A percentile compares a stretch with the other conserved stretches of the same genome.
Conservation (phyloP, 2,113 vertebrate genomes). For the Lonchura striata region DNA sequence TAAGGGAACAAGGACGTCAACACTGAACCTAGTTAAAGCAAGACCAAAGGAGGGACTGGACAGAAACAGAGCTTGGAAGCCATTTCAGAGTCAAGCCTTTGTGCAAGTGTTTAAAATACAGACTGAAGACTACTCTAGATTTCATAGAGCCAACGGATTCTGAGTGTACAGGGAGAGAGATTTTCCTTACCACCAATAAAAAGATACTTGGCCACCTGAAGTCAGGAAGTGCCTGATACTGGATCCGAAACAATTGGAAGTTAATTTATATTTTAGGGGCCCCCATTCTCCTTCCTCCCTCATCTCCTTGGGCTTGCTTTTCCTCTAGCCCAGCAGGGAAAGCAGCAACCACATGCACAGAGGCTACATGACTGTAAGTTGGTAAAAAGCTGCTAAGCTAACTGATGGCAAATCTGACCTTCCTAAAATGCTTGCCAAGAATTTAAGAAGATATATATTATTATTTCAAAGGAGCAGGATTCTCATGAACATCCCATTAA, state of each 20-base stretch:
- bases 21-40: background rate
- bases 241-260: background rate
- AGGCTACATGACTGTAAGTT: background rate
- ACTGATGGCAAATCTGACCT: background rate
- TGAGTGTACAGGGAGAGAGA: background rate
- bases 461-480: background rate
- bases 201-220: background rate
- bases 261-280: background rate
- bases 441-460: background rate
- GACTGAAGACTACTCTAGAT: background rate
- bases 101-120: background rate
- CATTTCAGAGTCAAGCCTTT: background rate
- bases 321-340: background rate
- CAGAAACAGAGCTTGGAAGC: background rate
- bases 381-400: background rate
- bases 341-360: background rate
- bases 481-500: background rate
- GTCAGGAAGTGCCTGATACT: background rate
- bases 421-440: background rate
- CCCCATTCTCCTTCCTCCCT: background rate
- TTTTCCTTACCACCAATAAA: background rate
- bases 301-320: background rate
- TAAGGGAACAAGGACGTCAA: background rate
- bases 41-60: background rate
- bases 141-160: background rate